Evolutionary conservation across 2,113 vertebrate species (phyloP).

Genomic region (Cephalopholis sonnerati): DNA sequence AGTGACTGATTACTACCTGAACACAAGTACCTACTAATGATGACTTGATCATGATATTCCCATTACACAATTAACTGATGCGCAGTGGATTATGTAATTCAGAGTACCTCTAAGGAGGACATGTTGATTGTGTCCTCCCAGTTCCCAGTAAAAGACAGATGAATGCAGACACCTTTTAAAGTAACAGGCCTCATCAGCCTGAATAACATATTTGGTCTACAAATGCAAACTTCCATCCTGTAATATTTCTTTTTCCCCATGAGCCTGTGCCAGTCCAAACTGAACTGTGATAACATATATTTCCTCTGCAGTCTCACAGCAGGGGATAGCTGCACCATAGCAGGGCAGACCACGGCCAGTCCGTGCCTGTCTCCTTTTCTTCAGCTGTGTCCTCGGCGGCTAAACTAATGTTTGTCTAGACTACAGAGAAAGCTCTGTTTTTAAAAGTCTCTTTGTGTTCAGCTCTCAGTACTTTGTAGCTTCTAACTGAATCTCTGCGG

Average conservation of each 20-base stretch:
- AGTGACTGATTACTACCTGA: not conserved
- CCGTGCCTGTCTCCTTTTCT: not conserved
- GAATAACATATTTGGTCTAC: not conserved
- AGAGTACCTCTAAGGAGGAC: not conserved
- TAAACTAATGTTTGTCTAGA: not conserved
- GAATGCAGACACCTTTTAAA: not conserved
- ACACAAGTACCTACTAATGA: not conserved
- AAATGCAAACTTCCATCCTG: not conserved
- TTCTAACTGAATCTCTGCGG: not conserved
- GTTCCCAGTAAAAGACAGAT: not conserved
- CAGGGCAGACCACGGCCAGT: not conserved
- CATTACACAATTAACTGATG: not conserved
- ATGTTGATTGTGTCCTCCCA: not conserved
- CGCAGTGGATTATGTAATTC: not conserved
- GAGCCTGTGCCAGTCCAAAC: not conserved
- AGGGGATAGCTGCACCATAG: not conserved
- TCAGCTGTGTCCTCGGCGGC: not conserved
- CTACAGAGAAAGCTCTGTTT: not conserved
- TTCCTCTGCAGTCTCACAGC: slow-evolving; percentile 9
- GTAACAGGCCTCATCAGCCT: not conserved
- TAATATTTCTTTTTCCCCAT: not conserved
- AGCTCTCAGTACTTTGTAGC: not conserved
- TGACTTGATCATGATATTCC: not conserved
- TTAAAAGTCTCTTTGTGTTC: not conserved
- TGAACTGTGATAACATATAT: not conserved